Evolutionary conservation across 2,888 invertebrate species (phyloP), one percentile per base, ranked within the genome.

Genomic region (Automeris io): DNA sequence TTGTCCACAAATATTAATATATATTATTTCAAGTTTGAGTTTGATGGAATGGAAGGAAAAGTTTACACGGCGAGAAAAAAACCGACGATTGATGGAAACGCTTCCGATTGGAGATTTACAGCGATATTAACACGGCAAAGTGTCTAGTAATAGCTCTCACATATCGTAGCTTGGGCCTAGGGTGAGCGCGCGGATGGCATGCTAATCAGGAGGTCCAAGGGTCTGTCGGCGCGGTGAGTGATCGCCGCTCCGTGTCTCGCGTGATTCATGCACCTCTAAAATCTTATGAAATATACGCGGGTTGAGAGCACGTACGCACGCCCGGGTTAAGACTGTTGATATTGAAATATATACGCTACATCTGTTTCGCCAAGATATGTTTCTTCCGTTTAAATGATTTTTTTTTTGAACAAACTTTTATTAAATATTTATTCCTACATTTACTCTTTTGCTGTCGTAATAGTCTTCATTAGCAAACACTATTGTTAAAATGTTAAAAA

Each of bases 141-240:
- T 83, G 76, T 83, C 83, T 86, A 86, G 85, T 86, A 83, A 86
- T 85, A 86, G 86, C 85, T 83, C 80, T 79, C 85, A 82, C 86
- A 86, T 82, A 83, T 86, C 86, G 85, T 70, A 70, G 80, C 70
- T 75, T 70, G 79, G 86, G 86, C 76, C 86, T 79, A 85, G 81
- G 79, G 80, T 62, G 62, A 49, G 67, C 51, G 65, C 80, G 83
- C 61, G 83, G 70, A 41, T 43, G 68, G 86, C 75, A 86, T 85
- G 73, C 62, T 81, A 85, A 86, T 62, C 63, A 80, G 79, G 56
- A 75, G 82, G 83, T 76, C 82, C 79, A 69, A 75, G 79, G 80
- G 78, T 68, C 68, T 64, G 65, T 61, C 57, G 70, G 70, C 70
- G 74, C 73, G 70, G 79, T 85, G 86, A 87, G 69, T 83, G 87